phyloP scores from a whole-genome alignment of 1,140 invertebrate species.

The Caerostris extrusa region DNA sequence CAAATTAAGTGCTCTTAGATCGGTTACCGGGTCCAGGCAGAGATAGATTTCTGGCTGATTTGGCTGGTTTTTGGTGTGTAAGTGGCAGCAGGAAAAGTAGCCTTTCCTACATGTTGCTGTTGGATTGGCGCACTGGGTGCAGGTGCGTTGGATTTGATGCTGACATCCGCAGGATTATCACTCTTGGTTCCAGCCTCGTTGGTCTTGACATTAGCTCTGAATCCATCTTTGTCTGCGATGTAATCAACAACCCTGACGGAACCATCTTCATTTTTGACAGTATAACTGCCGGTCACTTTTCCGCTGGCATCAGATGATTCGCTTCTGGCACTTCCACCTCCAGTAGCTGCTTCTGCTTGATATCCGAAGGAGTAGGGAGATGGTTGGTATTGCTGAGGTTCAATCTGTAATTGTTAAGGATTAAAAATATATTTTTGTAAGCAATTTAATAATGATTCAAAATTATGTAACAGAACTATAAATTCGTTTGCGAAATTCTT shows the following conservation, averaged over 20 bases:
- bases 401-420: slow-evolving; percentile 26
- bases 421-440: neutral
- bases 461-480: too few relatives aligned
- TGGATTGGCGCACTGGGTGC: slow-evolving; percentile 27
- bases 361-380: slow-evolving; percentile 75
- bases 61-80: slow-evolving; percentile 48
- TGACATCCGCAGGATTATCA: slow-evolving; percentile 48
- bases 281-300: slow-evolving; percentile 78
- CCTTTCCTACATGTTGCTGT: neutral
- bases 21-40: slow-evolving; percentile 37
- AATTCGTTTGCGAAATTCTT: too few relatives aligned
- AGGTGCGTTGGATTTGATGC: slow-evolving; percentile 34
- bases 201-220: slow-evolving; percentile 79
- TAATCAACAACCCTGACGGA: slow-evolving; percentile 79
- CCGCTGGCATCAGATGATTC: slow-evolving; percentile 71
- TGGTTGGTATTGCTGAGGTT: slow-evolving; percentile 8
- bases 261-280: slow-evolving; percentile 79
- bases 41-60: slow-evolving; percentile 40
- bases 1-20: neutral
- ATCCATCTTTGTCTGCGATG: slow-evolving; percentile 79
- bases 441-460: too few relatives aligned
- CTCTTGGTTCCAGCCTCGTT: slow-evolving; percentile 73
- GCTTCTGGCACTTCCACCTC: slow-evolving; percentile 58
- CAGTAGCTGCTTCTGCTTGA: slow-evolving; percentile 54
- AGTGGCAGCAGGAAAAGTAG: slow-evolving; percentile 22